A percentile compares a stretch with the other conserved stretches of the same genome.
Conservation (phyloP, 2,888 invertebrate genomes). For the Lepidochrysops patricia region DNA sequence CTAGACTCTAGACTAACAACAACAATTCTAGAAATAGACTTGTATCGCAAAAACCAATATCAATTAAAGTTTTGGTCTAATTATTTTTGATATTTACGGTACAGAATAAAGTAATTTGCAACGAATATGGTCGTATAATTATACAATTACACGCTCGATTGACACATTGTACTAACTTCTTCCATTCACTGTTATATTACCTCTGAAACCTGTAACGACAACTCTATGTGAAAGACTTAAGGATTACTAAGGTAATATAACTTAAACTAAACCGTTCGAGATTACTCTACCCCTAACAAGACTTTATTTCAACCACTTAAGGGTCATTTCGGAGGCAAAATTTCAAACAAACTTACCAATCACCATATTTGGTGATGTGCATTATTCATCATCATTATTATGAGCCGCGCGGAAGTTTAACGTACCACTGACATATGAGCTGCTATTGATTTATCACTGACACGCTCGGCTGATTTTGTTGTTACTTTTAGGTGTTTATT, state of each 20-base stretch:
- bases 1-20: neutral
- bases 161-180: neutral
- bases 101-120: conserved; percentile 2
- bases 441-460: neutral
- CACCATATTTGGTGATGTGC: neutral
- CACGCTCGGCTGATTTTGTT: neutral
- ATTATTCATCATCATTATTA: neutral
- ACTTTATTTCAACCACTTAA: no score
- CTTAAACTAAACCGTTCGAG: no score
- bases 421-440: neutral
- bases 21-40: neutral
- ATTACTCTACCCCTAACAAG: no score
- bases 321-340: no score
- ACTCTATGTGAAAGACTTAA: neutral
- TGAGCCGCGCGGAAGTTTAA: neutral
- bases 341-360: neutral
- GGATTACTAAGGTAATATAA: neutral
- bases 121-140: neutral
- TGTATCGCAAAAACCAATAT: neutral
- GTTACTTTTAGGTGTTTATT: no score
- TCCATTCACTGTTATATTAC: neutral
- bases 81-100: conserved; percentile 8
- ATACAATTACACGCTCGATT: neutral
- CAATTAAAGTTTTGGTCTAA: conserved; percentile 3
- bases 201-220: neutral